Percentiles rank a stretch among this genome's conserved stretches.
Evolutionary conservation across 1,140 invertebrate genomes (phyloP).

Genomic region (Drosophila pachea): DNA sequence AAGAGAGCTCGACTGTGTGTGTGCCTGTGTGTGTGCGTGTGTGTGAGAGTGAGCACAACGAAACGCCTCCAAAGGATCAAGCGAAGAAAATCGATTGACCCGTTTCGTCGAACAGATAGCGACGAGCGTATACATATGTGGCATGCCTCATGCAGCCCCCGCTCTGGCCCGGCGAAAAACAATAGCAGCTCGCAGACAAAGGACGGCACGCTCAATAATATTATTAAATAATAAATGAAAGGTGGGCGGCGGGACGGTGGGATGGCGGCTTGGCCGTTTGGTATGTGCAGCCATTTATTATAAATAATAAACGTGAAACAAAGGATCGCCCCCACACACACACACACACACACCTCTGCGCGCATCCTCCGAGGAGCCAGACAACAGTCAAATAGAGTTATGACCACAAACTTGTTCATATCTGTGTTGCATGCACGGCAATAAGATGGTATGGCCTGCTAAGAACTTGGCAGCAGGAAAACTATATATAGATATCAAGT

Average conservation of each 20-base stretch:
- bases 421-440: conserved; percentile 30
- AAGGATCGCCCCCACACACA: conserved; percentile 33
- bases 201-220: conserved; percentile 58
- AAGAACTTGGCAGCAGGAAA: no score
- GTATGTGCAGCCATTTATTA: conserved; percentile 73
- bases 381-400: conserved; percentile 44
- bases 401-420: conserved; percentile 48
- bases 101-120: conserved; percentile 47
- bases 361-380: conserved; percentile 12
- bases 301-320: conserved; percentile 74
- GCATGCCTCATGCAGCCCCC: not conserved
- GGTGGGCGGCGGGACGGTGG: not conserved
- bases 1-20: conserved; percentile 38
- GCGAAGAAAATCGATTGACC: conserved; percentile 67
- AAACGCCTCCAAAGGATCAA: conserved; percentile 49
- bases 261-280: conserved; percentile 3
- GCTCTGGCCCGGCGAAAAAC: conserved; percentile 11
- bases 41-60: conserved; percentile 52
- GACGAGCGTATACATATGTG: conserved; percentile 14
- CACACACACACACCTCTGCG: conserved; percentile 7
- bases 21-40: conserved; percentile 34
- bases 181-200: conserved; percentile 37
- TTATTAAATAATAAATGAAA: conserved; percentile 63
- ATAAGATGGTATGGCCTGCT: not conserved
- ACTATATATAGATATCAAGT: conserved; percentile 51